These are phyloP conservation scores for Meda fulgida DNA, from an alignment of 2,797 vertebrate species.

Conservation along the genomic window DNA sequence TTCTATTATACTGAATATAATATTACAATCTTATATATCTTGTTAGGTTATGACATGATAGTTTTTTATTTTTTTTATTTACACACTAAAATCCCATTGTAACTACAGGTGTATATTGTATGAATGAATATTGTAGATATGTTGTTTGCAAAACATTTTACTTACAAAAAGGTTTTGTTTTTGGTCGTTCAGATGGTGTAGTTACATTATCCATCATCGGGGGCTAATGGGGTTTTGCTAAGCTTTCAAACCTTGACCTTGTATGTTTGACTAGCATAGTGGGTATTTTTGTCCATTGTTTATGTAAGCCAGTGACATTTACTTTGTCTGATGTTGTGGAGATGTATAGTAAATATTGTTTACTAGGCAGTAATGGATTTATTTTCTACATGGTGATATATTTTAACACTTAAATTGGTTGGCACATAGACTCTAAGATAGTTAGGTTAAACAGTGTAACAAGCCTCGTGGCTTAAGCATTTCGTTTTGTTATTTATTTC, in stretches of 20 bases:
- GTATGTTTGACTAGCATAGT: background rate
- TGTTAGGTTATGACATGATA: too few relatives aligned
- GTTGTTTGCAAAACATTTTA: background rate
- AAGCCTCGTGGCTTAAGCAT: background rate
- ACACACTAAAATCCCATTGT: background rate
- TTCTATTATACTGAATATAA: background rate
- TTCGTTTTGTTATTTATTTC: background rate
- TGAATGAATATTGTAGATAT: background rate
- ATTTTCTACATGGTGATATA: background rate
- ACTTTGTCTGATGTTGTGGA: background rate
- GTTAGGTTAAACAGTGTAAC: background rate
- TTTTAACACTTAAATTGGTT: background rate
- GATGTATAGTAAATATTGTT: background rate
- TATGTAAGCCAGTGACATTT: background rate
- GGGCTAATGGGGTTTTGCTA: background rate
- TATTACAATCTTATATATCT: too few relatives aligned
- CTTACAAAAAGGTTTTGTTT: background rate
- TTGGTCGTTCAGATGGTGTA: background rate
- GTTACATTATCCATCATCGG: background rate
- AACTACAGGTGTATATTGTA: too few relatives aligned
- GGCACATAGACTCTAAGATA: background rate
- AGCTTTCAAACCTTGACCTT: background rate
- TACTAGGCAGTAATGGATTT: background rate
- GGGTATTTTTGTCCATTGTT: slow-evolving; percentile 1
- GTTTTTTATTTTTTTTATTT: too few relatives aligned